phyloP scores from a whole-genome alignment of 2,113 vertebrate genomes.

The Pseudolaguvia tuberculata region DNA sequence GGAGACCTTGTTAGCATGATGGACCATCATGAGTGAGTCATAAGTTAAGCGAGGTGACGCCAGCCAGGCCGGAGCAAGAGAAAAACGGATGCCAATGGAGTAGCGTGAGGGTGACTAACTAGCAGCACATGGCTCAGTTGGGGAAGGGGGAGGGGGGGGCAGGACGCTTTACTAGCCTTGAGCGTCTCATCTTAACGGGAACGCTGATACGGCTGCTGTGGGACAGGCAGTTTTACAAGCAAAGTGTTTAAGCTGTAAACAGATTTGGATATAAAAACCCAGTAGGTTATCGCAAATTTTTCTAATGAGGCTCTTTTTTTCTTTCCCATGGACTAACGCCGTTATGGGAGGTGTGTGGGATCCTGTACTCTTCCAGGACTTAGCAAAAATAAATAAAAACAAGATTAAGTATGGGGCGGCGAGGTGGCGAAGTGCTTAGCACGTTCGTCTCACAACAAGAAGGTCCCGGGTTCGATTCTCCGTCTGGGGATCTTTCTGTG shows the following conservation, averaged over 20 bases:
- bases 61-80: slow-evolving; percentile 19
- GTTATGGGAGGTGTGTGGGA: slow-evolving; percentile 15
- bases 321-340: slow-evolving; percentile 27
- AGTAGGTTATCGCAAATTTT: slow-evolving; percentile 38
- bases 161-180: slow-evolving; percentile 32
- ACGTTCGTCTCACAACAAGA: too few species aligned
- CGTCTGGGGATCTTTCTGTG: too few species aligned
- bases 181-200: slow-evolving; percentile 42
- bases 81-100: slow-evolving; percentile 21
- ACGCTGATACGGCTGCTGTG: slow-evolving; percentile 35
- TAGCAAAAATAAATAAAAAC: background rate
- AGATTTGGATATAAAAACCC: slow-evolving; percentile 42
- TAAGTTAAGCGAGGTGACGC: slow-evolving; percentile 40
- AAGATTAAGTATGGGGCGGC: background rate
- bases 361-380: slow-evolving; percentile 7
- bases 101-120: slow-evolving; percentile 45
- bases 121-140: slow-evolving; percentile 52
- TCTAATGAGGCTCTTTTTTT: slow-evolving; percentile 41
- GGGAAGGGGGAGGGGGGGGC: too few species aligned
- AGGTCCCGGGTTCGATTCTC: too few species aligned
- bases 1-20: slow-evolving; percentile 42
- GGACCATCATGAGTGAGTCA: slow-evolving; percentile 24
- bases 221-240: slow-evolving; percentile 46
- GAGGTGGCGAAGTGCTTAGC: too few species aligned
- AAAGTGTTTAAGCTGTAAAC: slow-evolving; percentile 46